phyloP scores from a whole-genome alignment of 2,113 vertebrate genomes.

The Rhynchomys soricoides region DNA sequence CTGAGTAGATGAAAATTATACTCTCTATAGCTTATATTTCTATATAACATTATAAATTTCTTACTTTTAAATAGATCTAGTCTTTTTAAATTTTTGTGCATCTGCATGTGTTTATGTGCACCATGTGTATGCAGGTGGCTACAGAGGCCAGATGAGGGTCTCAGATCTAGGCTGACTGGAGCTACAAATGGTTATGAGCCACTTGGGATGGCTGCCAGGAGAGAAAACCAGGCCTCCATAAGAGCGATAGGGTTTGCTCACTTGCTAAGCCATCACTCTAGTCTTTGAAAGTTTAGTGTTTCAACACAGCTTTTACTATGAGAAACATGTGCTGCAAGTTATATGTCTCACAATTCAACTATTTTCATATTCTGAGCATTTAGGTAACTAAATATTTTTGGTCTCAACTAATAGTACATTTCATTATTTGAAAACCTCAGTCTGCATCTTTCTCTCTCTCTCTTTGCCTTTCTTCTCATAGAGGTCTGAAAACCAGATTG shows the following conservation, averaged over 20 bases:
- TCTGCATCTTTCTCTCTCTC: neutral
- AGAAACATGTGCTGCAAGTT: neutral
- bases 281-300: neutral
- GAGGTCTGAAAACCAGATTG: conserved; percentile 15
- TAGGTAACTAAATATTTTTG: conserved; percentile 24
- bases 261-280: neutral
- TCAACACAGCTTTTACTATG: neutral
- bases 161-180: no score
- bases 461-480: conserved; percentile 11
- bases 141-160: neutral
- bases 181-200: neutral
- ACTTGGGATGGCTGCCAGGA: neutral
- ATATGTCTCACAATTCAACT: neutral
- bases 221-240: neutral
- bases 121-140: no score
- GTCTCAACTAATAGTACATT: neutral
- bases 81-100: neutral
- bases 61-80: neutral
- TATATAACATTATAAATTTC: neutral
- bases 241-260: no score
- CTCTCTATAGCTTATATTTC: neutral
- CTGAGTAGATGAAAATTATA: neutral
- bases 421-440: conserved; percentile 18
- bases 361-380: neutral
- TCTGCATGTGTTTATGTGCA: neutral